Conservation (phyloP, 2,113 vertebrate genomes). For the Aviceda subcristata region DNA sequence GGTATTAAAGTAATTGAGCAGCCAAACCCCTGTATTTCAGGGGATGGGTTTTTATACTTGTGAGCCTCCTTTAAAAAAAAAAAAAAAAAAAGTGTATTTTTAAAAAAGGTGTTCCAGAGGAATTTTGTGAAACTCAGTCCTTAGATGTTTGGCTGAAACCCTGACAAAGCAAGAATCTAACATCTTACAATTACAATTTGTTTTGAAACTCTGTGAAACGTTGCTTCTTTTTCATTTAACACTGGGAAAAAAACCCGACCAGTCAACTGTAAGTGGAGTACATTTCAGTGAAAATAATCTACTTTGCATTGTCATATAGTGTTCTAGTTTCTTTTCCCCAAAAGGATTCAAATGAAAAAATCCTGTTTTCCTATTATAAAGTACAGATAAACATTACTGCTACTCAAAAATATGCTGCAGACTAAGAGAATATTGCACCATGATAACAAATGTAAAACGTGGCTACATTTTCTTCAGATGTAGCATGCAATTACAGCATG, state of each 20-base stretch:
- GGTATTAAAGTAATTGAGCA: not conserved
- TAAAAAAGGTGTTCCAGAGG: not conserved
- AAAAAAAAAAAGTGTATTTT: not conserved
- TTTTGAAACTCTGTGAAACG: not conserved
- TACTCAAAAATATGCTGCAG: not conserved
- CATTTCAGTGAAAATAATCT: not conserved
- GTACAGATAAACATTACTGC: not conserved
- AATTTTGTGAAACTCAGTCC: not conserved
- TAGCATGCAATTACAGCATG: not conserved
- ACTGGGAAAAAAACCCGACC: too few relatives aligned
- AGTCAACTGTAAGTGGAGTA: not conserved
- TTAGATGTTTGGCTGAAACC: not conserved
- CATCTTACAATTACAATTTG: not conserved
- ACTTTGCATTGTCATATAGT: not conserved
- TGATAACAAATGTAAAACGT: not conserved
- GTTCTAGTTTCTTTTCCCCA: not conserved
- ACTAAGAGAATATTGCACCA: not conserved
- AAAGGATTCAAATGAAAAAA: not conserved
- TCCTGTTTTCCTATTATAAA: not conserved
- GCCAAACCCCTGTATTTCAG: not conserved
- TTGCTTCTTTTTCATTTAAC: not conserved
- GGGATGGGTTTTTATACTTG: not conserved
- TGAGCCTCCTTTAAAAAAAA: not conserved
- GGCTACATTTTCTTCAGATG: not conserved
- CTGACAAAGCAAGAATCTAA: not conserved